Conservation (phyloP, 2,113 vertebrate genomes). For the Grammomys surdaster region DNA sequence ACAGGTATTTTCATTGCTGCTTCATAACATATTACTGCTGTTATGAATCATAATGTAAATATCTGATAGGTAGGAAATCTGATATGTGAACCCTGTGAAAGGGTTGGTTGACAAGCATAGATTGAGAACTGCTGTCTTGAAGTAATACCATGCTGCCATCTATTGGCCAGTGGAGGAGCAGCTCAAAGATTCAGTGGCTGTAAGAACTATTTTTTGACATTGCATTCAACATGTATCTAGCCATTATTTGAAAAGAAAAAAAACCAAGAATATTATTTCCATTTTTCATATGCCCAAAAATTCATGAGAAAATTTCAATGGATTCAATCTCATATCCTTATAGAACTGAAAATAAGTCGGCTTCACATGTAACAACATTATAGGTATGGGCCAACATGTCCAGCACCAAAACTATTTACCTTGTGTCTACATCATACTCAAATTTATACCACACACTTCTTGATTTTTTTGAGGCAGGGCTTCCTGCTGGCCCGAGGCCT, state of each 20-base stretch:
- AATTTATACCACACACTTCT: neutral
- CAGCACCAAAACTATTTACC: slow-evolving; percentile 23
- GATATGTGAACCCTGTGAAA: neutral
- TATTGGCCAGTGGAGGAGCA: slow-evolving; percentile 32
- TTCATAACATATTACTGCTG: neutral
- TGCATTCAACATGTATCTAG: neutral
- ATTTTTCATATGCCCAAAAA: neutral
- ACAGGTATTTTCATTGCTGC: neutral
- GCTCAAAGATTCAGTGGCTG: neutral
- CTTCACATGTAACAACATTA: neutral
- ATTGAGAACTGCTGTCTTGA: neutral
- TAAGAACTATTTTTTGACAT: slow-evolving; percentile 39
- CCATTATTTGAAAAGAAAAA: neutral
- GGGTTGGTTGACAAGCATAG: neutral
- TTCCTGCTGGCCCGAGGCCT: neutral
- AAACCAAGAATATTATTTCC: neutral
- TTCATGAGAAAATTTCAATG: slow-evolving; percentile 48
- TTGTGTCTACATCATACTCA: neutral
- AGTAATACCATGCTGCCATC: slow-evolving; percentile 69
- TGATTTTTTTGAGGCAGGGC: neutral
- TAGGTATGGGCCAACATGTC: neutral
- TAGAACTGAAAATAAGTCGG: neutral
- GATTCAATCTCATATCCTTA: neutral
- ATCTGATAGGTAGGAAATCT: neutral
- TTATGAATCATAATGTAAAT: neutral